Evolutionary conservation across 2,888 invertebrate genomes (phyloP), one percentile per base, ranked within the genome.

Genomic region (Aricia artaxerxes): DNA sequence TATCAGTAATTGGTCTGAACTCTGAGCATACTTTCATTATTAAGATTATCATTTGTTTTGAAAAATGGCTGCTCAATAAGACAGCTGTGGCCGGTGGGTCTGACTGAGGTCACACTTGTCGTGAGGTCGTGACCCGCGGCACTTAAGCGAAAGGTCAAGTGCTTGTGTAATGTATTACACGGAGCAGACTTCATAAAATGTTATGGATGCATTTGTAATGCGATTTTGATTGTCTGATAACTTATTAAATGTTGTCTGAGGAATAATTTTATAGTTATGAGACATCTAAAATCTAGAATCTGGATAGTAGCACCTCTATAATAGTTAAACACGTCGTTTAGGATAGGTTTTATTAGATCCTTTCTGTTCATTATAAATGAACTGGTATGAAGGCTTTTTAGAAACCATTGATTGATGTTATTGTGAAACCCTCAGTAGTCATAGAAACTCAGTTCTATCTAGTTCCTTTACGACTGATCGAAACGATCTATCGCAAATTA

Each of bases 51-150:
- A 11, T 31, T 69, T 35, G 5, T 69, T 69, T 38, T 35, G 35
- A 69, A 69, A 35, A 35, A 35, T 35, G 11, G 24, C 40, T 24
- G 73, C 44, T 73, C 16, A 6, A 73, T 44, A 73, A 73, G 73
- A 40, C 44, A 73, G 38, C 73, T 73, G 73, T n/a, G 44, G n/a
- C 7, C 40, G 13, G 73, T 44, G 40, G 38, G n/a, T 40, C 16
- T 73, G n/a, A n/a, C 73, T 44, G n/a, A 73, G 73, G 73, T 73
- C 73, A 73, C 73, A 40, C 73, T 73, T 44, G 73, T 44, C 24
- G 44, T 24, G 13, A 24, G 73, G 73, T 73, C 73, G 44, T 24
- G 73, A 69, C 69, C 69, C 13, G 73, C 73, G 73, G 11, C 69
- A 69, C 69, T 69, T 69, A 11, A 73, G 16, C 73, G 38, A 73